phyloP scores from a whole-genome alignment of 2,797 vertebrate species.

The Protosalanx chinensis region DNA sequence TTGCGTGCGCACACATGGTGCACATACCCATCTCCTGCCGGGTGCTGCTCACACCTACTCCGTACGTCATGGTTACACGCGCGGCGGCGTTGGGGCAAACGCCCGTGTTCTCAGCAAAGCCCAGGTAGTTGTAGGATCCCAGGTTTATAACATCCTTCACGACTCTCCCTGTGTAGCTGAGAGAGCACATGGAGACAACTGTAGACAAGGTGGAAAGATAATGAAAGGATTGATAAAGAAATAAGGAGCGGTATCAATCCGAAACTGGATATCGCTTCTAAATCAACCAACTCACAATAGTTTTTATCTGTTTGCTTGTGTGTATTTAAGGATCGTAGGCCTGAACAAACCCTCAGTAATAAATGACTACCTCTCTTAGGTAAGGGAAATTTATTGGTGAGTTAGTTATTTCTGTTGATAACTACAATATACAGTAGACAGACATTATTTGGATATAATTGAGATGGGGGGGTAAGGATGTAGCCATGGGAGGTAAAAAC shows the following conservation, averaged over 20 bases:
- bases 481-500: no score
- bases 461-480: no score
- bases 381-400: no score
- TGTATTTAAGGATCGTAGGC: no score
- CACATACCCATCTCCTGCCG: conserved; percentile 88
- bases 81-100: conserved; percentile 79
- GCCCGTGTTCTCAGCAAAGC: conserved; percentile 86
- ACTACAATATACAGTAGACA: no score
- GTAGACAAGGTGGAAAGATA: background rate
- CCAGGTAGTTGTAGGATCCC: conserved; percentile 97
- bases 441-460: no score
- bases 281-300: no score
- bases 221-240: background rate
- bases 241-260: background rate
- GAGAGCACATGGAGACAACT: background rate
- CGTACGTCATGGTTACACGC: conserved; percentile 75
- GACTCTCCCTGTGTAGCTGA: conserved; percentile 84
- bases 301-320: no score
- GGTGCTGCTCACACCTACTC: conserved; percentile 88
- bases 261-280: no score
- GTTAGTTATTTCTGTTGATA: no score
- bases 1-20: background rate
- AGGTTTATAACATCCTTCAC: conserved; percentile 90
- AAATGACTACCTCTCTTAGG: no score
- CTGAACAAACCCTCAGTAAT: no score